A percentile compares a stretch with the other conserved stretches of the same genome.
phyloP scores from a whole-genome alignment of 2,888 invertebrate genomes.

The Sesia apiformis region DNA sequence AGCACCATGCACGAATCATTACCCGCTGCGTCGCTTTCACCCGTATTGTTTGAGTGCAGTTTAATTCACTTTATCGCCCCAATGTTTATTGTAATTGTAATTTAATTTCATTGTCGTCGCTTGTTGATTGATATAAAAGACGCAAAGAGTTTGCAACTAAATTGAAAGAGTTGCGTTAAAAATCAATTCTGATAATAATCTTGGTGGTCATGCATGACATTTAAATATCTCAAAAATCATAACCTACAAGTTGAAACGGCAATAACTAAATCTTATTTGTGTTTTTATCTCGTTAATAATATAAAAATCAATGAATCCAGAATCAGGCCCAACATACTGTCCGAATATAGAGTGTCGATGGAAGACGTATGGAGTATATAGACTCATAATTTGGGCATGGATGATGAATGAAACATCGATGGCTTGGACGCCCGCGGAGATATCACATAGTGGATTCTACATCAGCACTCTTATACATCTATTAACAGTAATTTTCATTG shows the following conservation, averaged over 20 bases:
- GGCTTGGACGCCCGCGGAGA: conserved; percentile 31
- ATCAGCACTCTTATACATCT: conserved; percentile 28
- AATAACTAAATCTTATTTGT: no score
- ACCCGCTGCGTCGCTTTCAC: conserved; percentile 56
- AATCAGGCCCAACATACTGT: conserved; percentile 17
- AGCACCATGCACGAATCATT: conserved; percentile 71
- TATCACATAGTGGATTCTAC: conserved; percentile 47
- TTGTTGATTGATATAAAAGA: no score
- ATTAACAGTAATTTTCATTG: conserved; percentile 37
- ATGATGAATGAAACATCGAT: conserved; percentile 51
- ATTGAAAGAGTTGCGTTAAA: no score
- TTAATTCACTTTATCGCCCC: conserved; percentile 63
- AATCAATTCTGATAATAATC: no score
- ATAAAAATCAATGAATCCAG: not conserved
- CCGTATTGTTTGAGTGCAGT: conserved; percentile 32
- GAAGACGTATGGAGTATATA: conserved; percentile 42
- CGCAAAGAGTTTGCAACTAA: no score
- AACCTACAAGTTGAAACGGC: no score
- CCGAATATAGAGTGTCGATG: conserved; percentile 31
- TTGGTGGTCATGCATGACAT: no score
- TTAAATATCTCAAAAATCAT: no score
- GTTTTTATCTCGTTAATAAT: no score
- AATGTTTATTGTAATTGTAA: conserved; percentile 27
- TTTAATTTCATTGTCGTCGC: not conserved
- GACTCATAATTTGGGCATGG: conserved; percentile 46